Percentiles rank a stretch among this genome's conserved stretches.
phyloP scores from a whole-genome alignment of 2,797 vertebrate genomes.

The Synanceia verrucosa region DNA sequence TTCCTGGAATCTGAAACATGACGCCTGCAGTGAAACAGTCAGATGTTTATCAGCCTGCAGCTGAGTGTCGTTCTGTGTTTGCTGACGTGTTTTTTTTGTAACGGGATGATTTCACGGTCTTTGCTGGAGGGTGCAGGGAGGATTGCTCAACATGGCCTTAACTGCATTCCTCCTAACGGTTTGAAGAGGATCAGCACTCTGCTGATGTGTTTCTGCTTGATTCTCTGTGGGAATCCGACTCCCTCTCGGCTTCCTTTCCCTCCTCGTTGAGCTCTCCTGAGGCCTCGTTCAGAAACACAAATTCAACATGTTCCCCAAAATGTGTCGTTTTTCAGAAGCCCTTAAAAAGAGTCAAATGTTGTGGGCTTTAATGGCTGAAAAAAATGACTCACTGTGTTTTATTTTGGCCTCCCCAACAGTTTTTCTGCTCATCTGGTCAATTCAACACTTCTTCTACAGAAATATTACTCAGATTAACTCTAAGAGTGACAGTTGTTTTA shows the following conservation, averaged over 20 bases:
- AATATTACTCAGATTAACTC: no score
- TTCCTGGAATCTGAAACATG: conserved; percentile 3
- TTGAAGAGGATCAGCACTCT: background rate
- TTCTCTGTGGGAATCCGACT: background rate
- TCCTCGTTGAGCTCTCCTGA: background rate
- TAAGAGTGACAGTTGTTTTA: no score
- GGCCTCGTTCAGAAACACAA: conserved; percentile 20
- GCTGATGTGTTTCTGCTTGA: background rate
- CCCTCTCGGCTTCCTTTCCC: background rate
- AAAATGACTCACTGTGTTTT: background rate
- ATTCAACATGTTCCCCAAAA: background rate
- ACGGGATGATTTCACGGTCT: background rate
- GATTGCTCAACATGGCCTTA: conserved; percentile 25
- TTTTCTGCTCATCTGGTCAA: background rate
- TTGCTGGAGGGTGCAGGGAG: conserved; percentile 29
- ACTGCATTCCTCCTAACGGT: conserved; percentile 24
- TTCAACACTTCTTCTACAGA: background rate
- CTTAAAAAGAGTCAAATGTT: no score
- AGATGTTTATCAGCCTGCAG: background rate
- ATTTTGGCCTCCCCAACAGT: background rate
- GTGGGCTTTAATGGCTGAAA: background rate
- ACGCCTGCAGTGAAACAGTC: conserved; percentile 12
- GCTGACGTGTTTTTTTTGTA: conserved; percentile 19
- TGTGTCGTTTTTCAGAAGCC: background rate
- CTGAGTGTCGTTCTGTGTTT: conserved; percentile 23